Evolutionary conservation across 2,113 vertebrate genomes (phyloP), one percentile per base, ranked within the genome.

Genomic region (Miniopterus natalensis): DNA sequence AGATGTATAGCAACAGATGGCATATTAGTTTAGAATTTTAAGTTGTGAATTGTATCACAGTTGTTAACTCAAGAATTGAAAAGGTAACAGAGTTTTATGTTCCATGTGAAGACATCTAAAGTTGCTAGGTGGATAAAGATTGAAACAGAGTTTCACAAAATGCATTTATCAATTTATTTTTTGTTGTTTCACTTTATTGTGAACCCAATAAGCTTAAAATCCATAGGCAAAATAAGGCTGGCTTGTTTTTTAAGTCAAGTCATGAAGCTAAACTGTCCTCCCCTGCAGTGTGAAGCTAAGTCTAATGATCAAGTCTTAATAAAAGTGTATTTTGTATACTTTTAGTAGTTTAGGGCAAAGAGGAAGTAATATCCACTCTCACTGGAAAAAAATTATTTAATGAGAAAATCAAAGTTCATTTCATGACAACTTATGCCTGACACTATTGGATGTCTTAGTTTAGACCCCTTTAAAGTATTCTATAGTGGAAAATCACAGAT

Each of bases 41-140:
- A 81, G 40, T 59, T 73, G 73, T 63, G 89, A 66, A 63, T 89
- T 83, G 2, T 73, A 31, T 92, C 77, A 61, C 1, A 95, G 47
- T 88, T 57, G 14, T 80, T 71, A 83, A 29, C 81, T 71, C 90
- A 94, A 94, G 45, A 93, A 92, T 42, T 77, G 71, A 42, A 87
- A 96, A n/a, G 31, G 40, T 80, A 96, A 66, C 3, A 68, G 36
- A 36, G 57, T 84, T 98, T 79, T 29, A 18, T 92, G 25, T 85
- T 73, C 1, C 92, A 6, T 31, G 85, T 81, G 49, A 83, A 63
- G 78, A 92, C 11, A 8, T 83, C 49, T 90, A 31, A 23, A 63
- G 66, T 55, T 42, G 79, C 6, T 36, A 15, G 31, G 23, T 21
- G 10, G 40, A 21, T 92, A 31, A 57, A 61, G 92, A 45, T 86